Base-by-base conservation (phyloP, 35 echinoderm and acorn worm genomes). In the Apostichopus parvimensis region DNA sequence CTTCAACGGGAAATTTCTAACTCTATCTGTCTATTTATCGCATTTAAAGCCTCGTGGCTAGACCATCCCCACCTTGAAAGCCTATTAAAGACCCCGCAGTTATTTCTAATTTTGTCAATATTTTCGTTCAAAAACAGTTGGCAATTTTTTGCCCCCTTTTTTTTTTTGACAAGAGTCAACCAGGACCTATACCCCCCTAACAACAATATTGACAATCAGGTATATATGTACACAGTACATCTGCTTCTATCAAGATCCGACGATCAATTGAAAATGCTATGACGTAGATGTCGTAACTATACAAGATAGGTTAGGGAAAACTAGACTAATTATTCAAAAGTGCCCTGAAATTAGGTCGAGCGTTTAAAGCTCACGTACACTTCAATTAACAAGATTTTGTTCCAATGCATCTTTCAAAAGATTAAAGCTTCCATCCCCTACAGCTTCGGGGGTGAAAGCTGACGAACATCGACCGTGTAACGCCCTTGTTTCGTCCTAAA, bases 311-410 rank as follows among this genome's bases (percentile, higher is more conserved):
- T 45, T 34, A 75, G 4, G 5, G 52, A n/a, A 91, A 91, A 91
- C 89, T 91, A 79, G 89, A 91, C 70, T 91, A 91, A 91, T 91
- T 91, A 91, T 91, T 91, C 89, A 91, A 79, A 91, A 91, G 86
- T 79, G 61, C 54, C 73, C 76, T 60, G 77, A 91, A 68, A 91
- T 91, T 91, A 91, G 89, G 89, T 91, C 89, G 89, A 91, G 72
- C 89, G 89, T 91, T 91, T 91, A 91, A 79, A 34, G 71, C 76
- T 88, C 57, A 91, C 89, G 73, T 91, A 77, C 54, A 79, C 89
- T 78, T 79, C 89, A 91, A 91, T 91, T 91, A 91, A 34, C 57
- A 53, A 88, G 86, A 68, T 73, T 88, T 72, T 45, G 61, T 73
- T 64, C 68, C 61, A 75, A 52, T 22, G 62, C 86, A 66, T 52